These are phyloP conservation scores for Tethea ocularis DNA, from an alignment of 2,888 invertebrate species.

Conservation along the genomic window DNA sequence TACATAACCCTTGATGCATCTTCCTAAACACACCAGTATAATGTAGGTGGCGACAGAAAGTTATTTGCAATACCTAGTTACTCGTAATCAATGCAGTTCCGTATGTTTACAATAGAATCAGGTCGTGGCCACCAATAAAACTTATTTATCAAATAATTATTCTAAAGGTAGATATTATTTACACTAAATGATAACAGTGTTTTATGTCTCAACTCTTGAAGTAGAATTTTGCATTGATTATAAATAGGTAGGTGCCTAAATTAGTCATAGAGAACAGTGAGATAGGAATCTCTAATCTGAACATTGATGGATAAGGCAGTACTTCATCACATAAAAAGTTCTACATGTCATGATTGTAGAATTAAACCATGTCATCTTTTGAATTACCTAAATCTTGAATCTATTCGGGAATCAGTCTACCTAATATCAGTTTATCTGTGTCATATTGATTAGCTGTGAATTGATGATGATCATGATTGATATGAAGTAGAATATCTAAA, in stretches of 20 bases:
- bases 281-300: background rate
- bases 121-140: conserved; percentile 3
- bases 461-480: background rate
- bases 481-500: background rate
- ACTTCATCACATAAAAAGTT: background rate
- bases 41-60: too few relatives aligned
- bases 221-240: conserved; percentile 11
- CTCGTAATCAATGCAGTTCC: background rate
- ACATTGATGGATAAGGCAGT: background rate
- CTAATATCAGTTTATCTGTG: background rate
- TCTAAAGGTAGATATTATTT: background rate
- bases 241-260: conserved; percentile 20
- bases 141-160: background rate
- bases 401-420: too few relatives aligned
- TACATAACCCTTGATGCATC: too few relatives aligned
- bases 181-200: background rate
- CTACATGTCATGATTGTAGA: background rate
- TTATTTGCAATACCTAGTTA: background rate
- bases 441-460: background rate
- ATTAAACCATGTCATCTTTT: background rate
- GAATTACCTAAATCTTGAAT: too few relatives aligned
- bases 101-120: background rate
- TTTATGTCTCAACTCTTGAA: background rate
- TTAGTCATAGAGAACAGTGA: conserved; percentile 14
- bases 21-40: too few relatives aligned